Percentiles rank a stretch among this genome's conserved stretches.
These are phyloP conservation scores for Sinosuthora webbiana DNA, from an alignment of 2,113 vertebrate genomes.

Conservation along the genomic window DNA sequence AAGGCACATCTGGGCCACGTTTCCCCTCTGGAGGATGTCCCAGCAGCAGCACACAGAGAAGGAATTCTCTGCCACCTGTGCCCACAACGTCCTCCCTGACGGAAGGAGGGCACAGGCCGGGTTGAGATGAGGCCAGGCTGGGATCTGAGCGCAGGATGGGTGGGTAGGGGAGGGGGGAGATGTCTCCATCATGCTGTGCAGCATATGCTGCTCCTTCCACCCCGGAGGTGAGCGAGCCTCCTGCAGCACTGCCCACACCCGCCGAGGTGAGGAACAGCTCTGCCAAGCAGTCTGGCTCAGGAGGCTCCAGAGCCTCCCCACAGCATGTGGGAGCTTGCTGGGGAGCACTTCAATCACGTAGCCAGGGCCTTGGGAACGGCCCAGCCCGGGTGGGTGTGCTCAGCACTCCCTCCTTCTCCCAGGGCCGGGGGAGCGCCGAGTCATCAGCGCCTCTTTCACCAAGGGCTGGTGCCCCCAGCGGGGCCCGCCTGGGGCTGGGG, in stretches of 20 bases:
- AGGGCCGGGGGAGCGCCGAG: not conserved
- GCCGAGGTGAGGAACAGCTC: not conserved
- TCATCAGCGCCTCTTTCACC: not conserved
- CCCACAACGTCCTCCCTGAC: accelerated
- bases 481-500: not conserved
- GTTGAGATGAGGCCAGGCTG: not conserved
- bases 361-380: conserved; percentile 41
- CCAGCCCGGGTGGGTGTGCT: not conserved
- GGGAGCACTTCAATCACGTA: conserved; percentile 13
- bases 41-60: not conserved
- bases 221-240: not conserved
- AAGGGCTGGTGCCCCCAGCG: not conserved
- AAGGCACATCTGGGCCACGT: not conserved
- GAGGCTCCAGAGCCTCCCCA: not conserved
- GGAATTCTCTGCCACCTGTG: not conserved
- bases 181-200: not conserved
- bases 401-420: conserved; percentile 12
- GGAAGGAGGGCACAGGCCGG: not conserved
- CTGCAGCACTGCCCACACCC: conserved; percentile 14
- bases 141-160: not conserved
- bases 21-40: not conserved
- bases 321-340: conserved; percentile 48
- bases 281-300: conserved; percentile 21
- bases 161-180: not conserved
- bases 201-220: not conserved